A percentile compares a stretch with the other conserved stretches of the same genome.
phyloP scores from a whole-genome alignment of 2,113 vertebrate species.

The Tychaedon coryphoeus region DNA sequence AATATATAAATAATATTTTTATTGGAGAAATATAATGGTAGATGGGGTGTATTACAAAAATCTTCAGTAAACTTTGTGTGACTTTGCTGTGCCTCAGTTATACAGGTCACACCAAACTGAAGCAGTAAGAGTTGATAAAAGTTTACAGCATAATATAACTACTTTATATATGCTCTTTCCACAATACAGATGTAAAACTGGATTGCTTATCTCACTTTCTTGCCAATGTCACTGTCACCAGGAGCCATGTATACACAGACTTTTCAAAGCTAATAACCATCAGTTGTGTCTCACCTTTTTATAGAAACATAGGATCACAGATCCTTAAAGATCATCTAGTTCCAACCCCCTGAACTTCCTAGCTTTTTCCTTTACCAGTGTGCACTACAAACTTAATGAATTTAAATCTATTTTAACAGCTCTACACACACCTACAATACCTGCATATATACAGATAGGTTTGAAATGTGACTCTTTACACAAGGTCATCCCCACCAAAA shows the following conservation, averaged over 20 bases:
- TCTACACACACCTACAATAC: background rate
- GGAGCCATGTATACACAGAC: background rate
- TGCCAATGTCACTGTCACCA: background rate
- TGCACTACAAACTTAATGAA: background rate
- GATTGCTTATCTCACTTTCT: background rate
- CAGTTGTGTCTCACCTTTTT: background rate
- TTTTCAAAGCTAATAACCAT: background rate
- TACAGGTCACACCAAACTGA: background rate
- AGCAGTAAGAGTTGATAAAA: background rate
- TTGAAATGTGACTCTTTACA: background rate
- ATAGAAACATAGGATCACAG: background rate
- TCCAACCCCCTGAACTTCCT: background rate
- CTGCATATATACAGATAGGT: background rate
- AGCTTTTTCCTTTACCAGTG: background rate
- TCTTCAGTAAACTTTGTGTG: background rate
- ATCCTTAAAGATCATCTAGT: background rate
- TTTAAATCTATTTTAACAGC: background rate
- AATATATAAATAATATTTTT: background rate
- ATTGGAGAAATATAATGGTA: background rate
- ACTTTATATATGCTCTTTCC: background rate
- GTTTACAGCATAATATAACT: background rate
- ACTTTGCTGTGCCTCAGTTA: background rate
- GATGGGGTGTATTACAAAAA: background rate
- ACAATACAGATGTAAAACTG: background rate
- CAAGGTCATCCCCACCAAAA: background rate